These are phyloP conservation scores for Stichodactyla mertensii DNA, from an alignment of 64 coral and sea anemone genomes.

Conservation along the genomic window DNA sequence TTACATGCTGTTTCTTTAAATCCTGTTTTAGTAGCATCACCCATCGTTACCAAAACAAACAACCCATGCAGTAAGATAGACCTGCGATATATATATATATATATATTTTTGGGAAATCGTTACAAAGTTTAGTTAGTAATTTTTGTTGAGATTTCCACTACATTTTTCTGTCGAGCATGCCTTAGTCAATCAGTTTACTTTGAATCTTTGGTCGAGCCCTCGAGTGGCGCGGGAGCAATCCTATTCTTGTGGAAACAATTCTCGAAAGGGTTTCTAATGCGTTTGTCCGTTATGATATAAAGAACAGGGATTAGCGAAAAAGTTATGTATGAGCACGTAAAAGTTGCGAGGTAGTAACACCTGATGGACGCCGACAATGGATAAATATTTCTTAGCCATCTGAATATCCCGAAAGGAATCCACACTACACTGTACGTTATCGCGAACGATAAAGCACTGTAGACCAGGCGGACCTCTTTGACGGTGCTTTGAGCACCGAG, in stretches of 20 bases:
- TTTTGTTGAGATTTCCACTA: background rate
- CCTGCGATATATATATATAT: too few relatives aligned
- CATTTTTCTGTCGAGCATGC: background rate
- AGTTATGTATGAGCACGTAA: background rate
- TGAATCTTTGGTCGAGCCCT: background rate
- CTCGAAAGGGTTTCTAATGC: background rate
- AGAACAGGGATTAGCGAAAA: conserved; percentile 5
- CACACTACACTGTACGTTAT: background rate
- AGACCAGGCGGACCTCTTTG: conserved; percentile 17
- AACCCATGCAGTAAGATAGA: too few relatives aligned
- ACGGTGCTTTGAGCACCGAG: conserved; percentile 8
- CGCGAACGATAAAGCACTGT: background rate
- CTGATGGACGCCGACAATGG: background rate
- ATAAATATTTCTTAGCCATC: background rate
- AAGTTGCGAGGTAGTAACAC: background rate
- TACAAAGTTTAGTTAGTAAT: too few relatives aligned
- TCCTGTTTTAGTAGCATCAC: too few relatives aligned
- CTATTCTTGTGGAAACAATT: background rate
- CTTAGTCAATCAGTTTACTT: background rate
- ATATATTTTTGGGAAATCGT: too few relatives aligned
- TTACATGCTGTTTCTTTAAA: too few relatives aligned
- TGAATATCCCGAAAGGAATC: background rate
- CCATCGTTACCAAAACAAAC: too few relatives aligned
- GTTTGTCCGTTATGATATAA: conserved; percentile 14
- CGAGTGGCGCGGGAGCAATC: background rate